Conservation (phyloP, 2,888 invertebrate genomes). For the Pseudeuparius sepicola region DNA sequence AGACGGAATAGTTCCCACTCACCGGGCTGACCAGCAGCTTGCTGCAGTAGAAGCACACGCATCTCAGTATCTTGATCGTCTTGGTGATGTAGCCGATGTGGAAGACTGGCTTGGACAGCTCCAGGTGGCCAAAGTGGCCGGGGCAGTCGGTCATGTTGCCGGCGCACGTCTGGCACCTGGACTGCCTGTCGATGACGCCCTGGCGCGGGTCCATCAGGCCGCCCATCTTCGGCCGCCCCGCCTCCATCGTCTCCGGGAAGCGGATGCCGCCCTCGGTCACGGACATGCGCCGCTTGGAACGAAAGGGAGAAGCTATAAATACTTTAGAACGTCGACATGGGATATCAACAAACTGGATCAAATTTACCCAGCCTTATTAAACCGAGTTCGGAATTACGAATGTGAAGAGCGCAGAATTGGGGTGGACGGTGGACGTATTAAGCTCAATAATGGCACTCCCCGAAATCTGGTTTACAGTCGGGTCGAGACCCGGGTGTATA, state of each 20-base stretch:
- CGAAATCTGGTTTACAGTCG: no score
- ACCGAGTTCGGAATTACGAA: no score
- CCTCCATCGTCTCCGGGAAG: slow-evolving; percentile 97
- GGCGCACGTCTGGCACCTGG: slow-evolving; percentile 91
- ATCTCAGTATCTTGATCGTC: slow-evolving; percentile 93
- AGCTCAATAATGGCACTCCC: no score
- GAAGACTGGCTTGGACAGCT: slow-evolving; percentile 96
- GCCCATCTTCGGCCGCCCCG: slow-evolving; percentile 93
- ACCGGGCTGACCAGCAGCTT: slow-evolving; percentile 91
- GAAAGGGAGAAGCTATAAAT: slow-evolving; percentile 8
- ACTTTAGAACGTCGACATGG: no score
- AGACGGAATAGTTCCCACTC: slow-evolving; percentile 44
- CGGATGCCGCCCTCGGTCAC: slow-evolving; percentile 95
- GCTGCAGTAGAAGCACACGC: slow-evolving; percentile 98
- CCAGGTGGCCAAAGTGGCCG: slow-evolving; percentile 98
- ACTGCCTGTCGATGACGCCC: slow-evolving; percentile 90
- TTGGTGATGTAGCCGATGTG: slow-evolving; percentile 97
- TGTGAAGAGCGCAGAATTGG: no score
- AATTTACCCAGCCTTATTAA: no score
- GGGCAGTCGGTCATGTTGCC: slow-evolving; percentile 98
- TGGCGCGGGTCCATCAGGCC: slow-evolving; percentile 99
- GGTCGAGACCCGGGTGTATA: no score
- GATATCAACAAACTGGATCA: no score
- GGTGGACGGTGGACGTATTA: no score
- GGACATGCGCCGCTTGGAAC: slow-evolving; percentile 86